Conservation (phyloP, 2,888 invertebrate genomes). For the Tanaodytes sp. region DNA sequence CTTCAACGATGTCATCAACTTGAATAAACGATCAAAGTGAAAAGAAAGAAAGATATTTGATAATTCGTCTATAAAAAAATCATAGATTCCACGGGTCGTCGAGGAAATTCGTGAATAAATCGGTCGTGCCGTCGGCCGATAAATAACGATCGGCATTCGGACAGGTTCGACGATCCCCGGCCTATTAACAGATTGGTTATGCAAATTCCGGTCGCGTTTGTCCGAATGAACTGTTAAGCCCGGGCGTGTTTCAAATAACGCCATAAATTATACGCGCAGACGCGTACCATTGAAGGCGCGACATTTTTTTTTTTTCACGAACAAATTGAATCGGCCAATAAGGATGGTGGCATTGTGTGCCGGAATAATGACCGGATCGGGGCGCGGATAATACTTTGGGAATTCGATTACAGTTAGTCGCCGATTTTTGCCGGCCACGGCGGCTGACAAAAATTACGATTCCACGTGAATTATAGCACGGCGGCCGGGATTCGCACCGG, state of each 20-base stretch:
- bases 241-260: conserved; percentile 18
- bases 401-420: too few relatives aligned
- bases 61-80: too few relatives aligned
- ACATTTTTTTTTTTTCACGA: not conserved
- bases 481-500: too few relatives aligned
- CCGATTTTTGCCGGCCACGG: too few relatives aligned
- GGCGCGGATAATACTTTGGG: not conserved
- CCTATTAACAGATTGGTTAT: conserved; percentile 24
- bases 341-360: conserved; percentile 24
- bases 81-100: too few relatives aligned
- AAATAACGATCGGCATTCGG: conserved; percentile 5
- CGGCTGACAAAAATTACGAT: too few relatives aligned
- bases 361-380: conserved; percentile 18
- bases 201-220: conserved; percentile 30
- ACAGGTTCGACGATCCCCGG: conserved; percentile 17
- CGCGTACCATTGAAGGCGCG: conserved; percentile 7
- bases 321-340: conserved; percentile 21
- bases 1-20: too few relatives aligned
- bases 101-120: too few relatives aligned
- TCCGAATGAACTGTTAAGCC: conserved; percentile 5
- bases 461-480: too few relatives aligned
- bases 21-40: too few relatives aligned
- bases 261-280: conserved; percentile 20
- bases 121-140: too few relatives aligned
- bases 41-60: too few relatives aligned